Percentiles rank a stretch among this genome's conserved stretches.
These are phyloP conservation scores for Lophotis ruficrista DNA, from an alignment of 2,113 vertebrate genomes.

Conservation along the genomic window DNA sequence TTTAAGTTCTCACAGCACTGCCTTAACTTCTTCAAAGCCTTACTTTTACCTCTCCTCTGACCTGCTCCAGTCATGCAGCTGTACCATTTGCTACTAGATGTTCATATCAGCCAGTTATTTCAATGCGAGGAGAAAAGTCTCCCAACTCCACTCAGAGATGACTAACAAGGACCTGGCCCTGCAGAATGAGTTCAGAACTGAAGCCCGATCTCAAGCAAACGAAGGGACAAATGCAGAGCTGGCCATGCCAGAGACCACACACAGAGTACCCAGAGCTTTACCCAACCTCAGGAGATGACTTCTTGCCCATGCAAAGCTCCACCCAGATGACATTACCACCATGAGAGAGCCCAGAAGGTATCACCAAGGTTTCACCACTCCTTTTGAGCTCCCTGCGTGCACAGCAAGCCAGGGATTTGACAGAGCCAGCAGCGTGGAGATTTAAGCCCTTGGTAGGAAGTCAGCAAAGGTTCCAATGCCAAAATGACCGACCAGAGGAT, in stretches of 20 bases:
- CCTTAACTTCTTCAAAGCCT: background rate
- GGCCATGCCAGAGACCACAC: background rate
- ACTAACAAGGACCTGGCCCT: background rate
- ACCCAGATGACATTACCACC: background rate
- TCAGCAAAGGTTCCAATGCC: background rate
- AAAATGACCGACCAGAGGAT: background rate
- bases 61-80: background rate
- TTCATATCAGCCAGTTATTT: background rate
- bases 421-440: background rate
- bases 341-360: background rate
- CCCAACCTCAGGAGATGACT: background rate
- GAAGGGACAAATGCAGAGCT: background rate
- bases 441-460: background rate
- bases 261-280: background rate
- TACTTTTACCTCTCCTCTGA: background rate
- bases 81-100: background rate
- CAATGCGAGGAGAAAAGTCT: background rate
- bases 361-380: background rate
- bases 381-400: background rate
- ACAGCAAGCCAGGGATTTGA: background rate
- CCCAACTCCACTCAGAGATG: background rate
- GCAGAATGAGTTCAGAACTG: background rate
- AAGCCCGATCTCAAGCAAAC: fast-evolving
- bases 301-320: background rate
- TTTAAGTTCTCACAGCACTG: background rate